These are phyloP conservation scores for Branchipolynoe longqiensis DNA, from an alignment of 2,888 invertebrate genomes.

Conservation along the genomic window DNA sequence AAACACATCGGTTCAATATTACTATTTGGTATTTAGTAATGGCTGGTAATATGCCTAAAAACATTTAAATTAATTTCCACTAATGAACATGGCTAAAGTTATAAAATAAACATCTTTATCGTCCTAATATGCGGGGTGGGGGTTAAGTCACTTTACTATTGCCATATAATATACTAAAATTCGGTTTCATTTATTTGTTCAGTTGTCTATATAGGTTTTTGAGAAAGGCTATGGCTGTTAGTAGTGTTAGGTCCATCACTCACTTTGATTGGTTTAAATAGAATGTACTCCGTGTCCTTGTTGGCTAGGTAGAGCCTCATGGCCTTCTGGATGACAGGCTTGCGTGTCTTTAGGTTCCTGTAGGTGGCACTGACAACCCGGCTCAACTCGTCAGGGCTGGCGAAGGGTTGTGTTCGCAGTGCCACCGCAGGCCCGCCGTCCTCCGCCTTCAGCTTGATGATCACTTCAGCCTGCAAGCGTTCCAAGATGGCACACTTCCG, in stretches of 20 bases:
- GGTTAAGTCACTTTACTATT: no score
- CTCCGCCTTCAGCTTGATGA: constrained; percentile 79
- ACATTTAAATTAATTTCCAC: no score
- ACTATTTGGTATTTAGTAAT: no score
- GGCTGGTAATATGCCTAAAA: no score
- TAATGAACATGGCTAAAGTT: no score
- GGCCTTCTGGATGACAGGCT: constrained; percentile 91
- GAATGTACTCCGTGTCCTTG: constrained; percentile 97
- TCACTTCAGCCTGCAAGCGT: constrained; percentile 80
- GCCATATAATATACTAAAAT: no score
- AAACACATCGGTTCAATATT: no score
- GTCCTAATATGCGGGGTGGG: no score
- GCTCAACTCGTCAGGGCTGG: constrained; percentile 88
- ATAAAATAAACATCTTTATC: no score
- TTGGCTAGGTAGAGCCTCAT: constrained; percentile 98
- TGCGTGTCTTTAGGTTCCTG: constrained; percentile 89
- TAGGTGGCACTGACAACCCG: constrained; percentile 89
- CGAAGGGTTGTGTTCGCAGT: constrained; percentile 85
- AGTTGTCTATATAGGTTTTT: no score
- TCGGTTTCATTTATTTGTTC: no score
- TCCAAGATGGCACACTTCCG: neutral
- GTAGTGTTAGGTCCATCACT: constrained; percentile 74
- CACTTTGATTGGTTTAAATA: constrained; percentile 95
- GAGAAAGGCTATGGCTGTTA: no score
- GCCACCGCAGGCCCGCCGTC: constrained; percentile 74